A percentile compares a stretch with the other conserved stretches of the same genome.
Conservation (phyloP, 2,888 invertebrate species). For the Taenaris catops region DNA sequence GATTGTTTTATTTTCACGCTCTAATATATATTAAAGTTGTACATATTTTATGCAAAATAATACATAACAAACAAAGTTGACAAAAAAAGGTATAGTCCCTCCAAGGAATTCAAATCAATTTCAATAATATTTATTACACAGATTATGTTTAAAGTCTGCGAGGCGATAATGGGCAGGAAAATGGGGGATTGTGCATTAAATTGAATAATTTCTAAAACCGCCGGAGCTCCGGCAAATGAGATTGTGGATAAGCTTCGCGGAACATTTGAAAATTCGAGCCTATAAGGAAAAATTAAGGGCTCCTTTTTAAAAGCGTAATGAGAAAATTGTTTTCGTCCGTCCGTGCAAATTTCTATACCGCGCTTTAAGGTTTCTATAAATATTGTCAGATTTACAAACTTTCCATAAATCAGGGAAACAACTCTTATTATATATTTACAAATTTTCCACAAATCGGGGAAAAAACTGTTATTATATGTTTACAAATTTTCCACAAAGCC, state of each 20-base stretch:
- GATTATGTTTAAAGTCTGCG: constrained; percentile 42
- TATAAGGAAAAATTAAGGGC: constrained; percentile 22
- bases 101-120: constrained; percentile 25
- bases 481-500: no score
- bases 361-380: no score
- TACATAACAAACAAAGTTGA: background rate
- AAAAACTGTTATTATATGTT: no score
- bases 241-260: constrained; percentile 47
- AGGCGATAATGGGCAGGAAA: constrained; percentile 55
- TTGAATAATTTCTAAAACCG: constrained; percentile 55
- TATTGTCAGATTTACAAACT: no score
- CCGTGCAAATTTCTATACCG: no score
- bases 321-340: constrained; percentile 6
- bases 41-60: no score
- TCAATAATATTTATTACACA: constrained; percentile 39
- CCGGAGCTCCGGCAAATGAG: constrained; percentile 55
- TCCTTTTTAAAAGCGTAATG: constrained; percentile 6
- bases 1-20: no score
- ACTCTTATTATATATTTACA: no score
- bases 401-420: no score
- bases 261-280: constrained; percentile 38
- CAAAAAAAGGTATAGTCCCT: background rate
- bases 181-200: constrained; percentile 54
- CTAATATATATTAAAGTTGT: no score
- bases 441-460: no score